Conservation (phyloP, 2,797 vertebrate species). For the Pangasius larnaudii region DNA sequence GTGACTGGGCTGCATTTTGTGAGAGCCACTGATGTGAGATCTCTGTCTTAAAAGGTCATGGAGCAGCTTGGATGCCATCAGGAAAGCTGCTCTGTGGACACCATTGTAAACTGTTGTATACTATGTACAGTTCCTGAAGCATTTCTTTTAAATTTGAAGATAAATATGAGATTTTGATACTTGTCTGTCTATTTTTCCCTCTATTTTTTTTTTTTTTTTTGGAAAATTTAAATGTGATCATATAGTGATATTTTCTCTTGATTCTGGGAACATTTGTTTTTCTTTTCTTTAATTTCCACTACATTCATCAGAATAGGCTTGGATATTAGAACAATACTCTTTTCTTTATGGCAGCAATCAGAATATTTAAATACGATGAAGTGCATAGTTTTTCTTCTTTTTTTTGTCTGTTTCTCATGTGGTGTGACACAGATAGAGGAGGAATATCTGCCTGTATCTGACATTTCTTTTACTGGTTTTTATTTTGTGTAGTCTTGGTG, state of each 20-base stretch:
- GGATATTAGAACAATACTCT: conserved; percentile 66
- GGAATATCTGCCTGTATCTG: conserved; percentile 76
- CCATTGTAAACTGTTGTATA: conserved; percentile 83
- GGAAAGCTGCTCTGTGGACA: conserved; percentile 49
- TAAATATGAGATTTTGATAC: conserved; percentile 96
- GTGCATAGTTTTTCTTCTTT: conserved; percentile 70
- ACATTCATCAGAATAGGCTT: conserved; percentile 80
- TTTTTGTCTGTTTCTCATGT: conserved; percentile 89
- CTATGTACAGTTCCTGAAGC: conserved; percentile 93
- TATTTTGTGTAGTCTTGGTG: conserved; percentile 90
- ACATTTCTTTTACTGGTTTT: conserved; percentile 65
- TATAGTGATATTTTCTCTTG: conserved; percentile 63
- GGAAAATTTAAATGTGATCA: conserved; percentile 65
- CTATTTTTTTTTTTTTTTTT: neutral
- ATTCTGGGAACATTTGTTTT: conserved; percentile 16
- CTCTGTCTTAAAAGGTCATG: conserved; percentile 42
- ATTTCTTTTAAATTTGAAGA: conserved; percentile 82
- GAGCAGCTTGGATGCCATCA: conserved; percentile 64
- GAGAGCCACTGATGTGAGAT: conserved; percentile 38
- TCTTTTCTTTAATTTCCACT: conserved; percentile 75
- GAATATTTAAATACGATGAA: conserved; percentile 84
- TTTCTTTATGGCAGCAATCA: conserved; percentile 84
- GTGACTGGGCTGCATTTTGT: conserved; percentile 35
- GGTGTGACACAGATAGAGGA: conserved; percentile 87
- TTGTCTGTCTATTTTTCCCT: conserved; percentile 80